Conservation (phyloP, 2,888 invertebrate species). For the Eupithecia abbreviata region DNA sequence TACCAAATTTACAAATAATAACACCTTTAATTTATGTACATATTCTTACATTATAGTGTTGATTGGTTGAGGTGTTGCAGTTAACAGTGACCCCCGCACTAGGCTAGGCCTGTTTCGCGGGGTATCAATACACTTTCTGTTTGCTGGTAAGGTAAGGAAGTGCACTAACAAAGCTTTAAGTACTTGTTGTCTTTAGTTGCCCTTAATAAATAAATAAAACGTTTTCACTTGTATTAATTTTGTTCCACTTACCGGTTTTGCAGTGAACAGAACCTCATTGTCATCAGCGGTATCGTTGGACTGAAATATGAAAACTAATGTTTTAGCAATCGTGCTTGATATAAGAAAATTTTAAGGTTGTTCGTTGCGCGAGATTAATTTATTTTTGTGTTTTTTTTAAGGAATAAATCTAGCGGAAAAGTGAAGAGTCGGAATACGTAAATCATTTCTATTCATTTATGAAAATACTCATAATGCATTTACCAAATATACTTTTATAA, state of each 20-base stretch:
- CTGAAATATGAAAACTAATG: slow-evolving; percentile 23
- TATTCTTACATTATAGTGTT: too few species aligned
- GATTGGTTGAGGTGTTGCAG: too few species aligned
- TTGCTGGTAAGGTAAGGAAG: too few species aligned
- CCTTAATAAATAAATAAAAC: neutral
- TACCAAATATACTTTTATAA: too few species aligned
- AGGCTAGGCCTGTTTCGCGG: too few species aligned
- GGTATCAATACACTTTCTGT: too few species aligned
- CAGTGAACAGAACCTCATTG: slow-evolving; percentile 21
- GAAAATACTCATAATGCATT: neutral
- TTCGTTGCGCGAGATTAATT: neutral
- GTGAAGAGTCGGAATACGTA: neutral
- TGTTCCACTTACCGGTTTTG: slow-evolving; percentile 30
- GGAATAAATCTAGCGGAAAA: neutral
- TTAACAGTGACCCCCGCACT: too few species aligned
- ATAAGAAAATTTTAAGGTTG: neutral
- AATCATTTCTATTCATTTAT: neutral
- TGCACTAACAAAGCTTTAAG: too few species aligned
- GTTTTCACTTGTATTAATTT: neutral
- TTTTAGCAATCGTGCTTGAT: neutral
- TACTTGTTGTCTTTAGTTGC: neutral
- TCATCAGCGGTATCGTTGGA: slow-evolving; percentile 27
- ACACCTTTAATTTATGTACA: too few species aligned
- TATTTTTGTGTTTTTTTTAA: neutral
- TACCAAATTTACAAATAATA: too few species aligned